Evolutionary conservation across 2,113 vertebrate genomes (phyloP), one percentile per base, ranked within the genome.

Genomic region (Seriola rivoliana): DNA sequence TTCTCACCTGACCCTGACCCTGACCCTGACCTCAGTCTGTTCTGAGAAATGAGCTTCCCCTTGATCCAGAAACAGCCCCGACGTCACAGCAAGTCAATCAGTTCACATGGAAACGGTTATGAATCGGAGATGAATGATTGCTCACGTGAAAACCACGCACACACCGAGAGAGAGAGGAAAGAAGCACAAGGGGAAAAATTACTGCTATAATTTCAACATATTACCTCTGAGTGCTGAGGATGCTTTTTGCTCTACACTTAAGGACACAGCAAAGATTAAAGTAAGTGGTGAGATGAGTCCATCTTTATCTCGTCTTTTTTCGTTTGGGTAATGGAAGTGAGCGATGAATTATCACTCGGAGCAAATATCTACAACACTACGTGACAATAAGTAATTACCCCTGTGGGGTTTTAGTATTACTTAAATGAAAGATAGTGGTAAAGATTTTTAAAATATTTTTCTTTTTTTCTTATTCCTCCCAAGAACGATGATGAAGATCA

Each of bases 11-110:
- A 29, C 29, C 29, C 38, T 38, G 38, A 38, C 8, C 38, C 38
- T 38, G 38, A 38, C 38, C 38, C 5, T 38, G 38, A 8, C 8
- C 8, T 58, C 59, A 17, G 50, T 59, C 14, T 59, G 19, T 17
- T 65, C 25, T 7, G 21, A 40, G 63, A 76, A 71, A 58, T 58
- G 48, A 72, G 54, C 13, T 29, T 67, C 46, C 59, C 13, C 46
- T 54, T 5, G 3, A 32, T 12, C 16, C 54, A 23, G 67, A 59
- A 52, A 29, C 36, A 25, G 34, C 29, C 2, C 4, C 10, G 67
- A 21, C 8, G 4, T 21, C 42, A 6, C 11, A 16, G 8, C 17
- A 36, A 77, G 73, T 77, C 0, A 34, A 68, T 64, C 52, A 54
- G 34, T 66, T 2, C 68, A 46, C 4, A 69, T 36, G 25, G 52